A percentile compares a stretch with the other conserved stretches of the same genome.
Evolutionary conservation across 64 coral and sea anemone species (phyloP).

Genomic region (Trachythela sp.): DNA sequence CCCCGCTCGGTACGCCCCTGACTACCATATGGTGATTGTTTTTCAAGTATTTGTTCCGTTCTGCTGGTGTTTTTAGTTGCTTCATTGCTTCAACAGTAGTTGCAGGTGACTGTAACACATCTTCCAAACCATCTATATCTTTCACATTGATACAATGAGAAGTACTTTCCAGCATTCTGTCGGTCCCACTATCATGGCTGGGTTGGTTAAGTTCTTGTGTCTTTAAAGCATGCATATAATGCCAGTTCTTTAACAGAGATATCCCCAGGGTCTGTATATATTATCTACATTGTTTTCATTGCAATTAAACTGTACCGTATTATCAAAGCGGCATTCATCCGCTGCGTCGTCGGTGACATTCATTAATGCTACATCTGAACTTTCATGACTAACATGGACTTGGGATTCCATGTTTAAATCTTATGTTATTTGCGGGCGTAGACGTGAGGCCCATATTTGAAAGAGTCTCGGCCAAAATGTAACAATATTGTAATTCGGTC

Average conservation of each 20-base stretch:
- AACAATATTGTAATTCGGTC: no score
- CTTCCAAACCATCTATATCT: not conserved
- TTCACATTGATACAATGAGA: not conserved
- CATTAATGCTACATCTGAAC: no score
- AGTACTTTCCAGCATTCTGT: not conserved
- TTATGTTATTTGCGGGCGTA: no score
- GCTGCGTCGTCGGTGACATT: not conserved
- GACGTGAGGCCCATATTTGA: no score
- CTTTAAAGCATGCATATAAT: not conserved
- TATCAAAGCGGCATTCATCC: not conserved
- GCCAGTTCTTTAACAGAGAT: not conserved
- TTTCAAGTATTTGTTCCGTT: conserved; percentile 3
- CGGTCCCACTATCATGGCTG: not conserved
- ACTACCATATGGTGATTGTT: not conserved
- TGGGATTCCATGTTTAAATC: no score
- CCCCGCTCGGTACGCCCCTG: no score
- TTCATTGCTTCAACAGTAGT: not conserved
- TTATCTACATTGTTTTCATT: not conserved
- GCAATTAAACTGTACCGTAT: not conserved
- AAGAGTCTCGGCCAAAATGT: no score
- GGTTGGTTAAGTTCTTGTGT: not conserved
- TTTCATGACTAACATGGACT: no score
- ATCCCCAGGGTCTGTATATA: not conserved
- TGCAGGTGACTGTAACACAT: not conserved
- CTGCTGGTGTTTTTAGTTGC: not conserved